Base-by-base conservation (phyloP, 2,888 invertebrate species). In the Heliconius ismenius region DNA sequence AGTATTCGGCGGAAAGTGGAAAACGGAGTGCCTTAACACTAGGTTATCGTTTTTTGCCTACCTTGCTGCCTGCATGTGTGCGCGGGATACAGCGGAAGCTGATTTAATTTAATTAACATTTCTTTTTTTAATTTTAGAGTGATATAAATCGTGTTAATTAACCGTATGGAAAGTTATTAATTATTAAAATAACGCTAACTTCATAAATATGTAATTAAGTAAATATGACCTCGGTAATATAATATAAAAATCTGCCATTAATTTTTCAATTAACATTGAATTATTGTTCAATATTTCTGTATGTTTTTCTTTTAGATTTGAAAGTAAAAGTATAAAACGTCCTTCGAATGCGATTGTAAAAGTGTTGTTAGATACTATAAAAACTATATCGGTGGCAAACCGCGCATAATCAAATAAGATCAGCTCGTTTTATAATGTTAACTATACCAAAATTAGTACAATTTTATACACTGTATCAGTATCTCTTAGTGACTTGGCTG, bases 391-490 rank as follows among this genome's bases (percentile, higher is more conserved):
- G 24, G 15, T 67, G 39, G 67, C 39, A 9, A 67, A 9, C 13
- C 13, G 65, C 4, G 3, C 13, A 10, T 21, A 65, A 36, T 65
- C 39, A 67, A 67, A 67, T 67, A 24, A 67, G 15, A 67, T 67
- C 67, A 39, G 24, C 15, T 43, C 13, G 1, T 39, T 65, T 65
- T 65, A 36, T 6, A 24, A 67, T 39, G 4, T n/a, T 39, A 21
- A 67, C 39, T 67, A 24, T 67, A 67, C 67, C 67, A 67, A 39
- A n/a, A 39, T 36, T 65, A 65, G 65, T 65, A 65, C 15, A 39
- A 28, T 21, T 70, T 70, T 70, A 54, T 32, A 49, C 11, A 28
- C 69, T 28, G 39, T 26, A 24, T 62, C 15, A 13, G 54, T 54
- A 70, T 24, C 32, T 70, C 15, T 70, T 32, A 11, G 32, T n/a